phyloP scores from a whole-genome alignment of 2,797 vertebrate genomes.

The Pristis pectinata region DNA sequence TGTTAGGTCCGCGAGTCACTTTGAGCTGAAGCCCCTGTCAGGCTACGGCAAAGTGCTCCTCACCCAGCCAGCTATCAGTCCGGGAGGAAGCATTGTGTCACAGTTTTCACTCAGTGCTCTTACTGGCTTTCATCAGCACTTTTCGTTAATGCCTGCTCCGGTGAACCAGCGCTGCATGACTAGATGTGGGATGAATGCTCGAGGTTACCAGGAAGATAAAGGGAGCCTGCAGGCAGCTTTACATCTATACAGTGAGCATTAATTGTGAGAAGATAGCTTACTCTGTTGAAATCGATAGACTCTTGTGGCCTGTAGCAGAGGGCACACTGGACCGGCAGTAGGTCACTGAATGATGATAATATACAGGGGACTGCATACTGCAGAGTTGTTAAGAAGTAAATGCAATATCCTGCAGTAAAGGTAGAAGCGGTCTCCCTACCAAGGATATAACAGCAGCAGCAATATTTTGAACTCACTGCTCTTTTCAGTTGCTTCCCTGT shows the following conservation, averaged over 20 bases:
- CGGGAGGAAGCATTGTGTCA: conserved; percentile 47
- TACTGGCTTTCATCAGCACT: conserved; percentile 56
- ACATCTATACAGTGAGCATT: conserved; percentile 57
- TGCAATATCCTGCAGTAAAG: conserved; percentile 57
- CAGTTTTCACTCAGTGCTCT: conserved; percentile 40
- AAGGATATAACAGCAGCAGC: conserved; percentile 51
- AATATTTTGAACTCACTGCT: conserved; percentile 53
- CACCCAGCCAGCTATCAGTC: conserved; percentile 42
- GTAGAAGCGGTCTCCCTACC: conserved; percentile 49
- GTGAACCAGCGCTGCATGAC: conserved; percentile 53
- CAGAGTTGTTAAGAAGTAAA: conserved; percentile 65
- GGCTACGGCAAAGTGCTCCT: conserved; percentile 53
- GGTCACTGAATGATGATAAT: conserved; percentile 56
- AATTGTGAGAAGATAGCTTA: conserved; percentile 58
- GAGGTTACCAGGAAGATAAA: conserved; percentile 52
- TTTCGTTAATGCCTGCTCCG: conserved; percentile 60
- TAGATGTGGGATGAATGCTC: conserved; percentile 62
- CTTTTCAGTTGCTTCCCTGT: conserved; percentile 48
- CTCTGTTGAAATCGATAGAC: conserved; percentile 59
- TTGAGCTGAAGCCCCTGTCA: conserved; percentile 42
- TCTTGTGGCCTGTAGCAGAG: conserved; percentile 39
- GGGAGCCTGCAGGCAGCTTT: conserved; percentile 41
- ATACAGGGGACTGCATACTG: conserved; percentile 58
- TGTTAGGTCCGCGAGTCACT: conserved; percentile 30
- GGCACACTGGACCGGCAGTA: conserved; percentile 46